Percentiles rank a stretch among this genome's conserved stretches.
Evolutionary conservation across 2,113 vertebrate genomes (phyloP).

Genomic region (Psammodynastes pulverulentus): DNA sequence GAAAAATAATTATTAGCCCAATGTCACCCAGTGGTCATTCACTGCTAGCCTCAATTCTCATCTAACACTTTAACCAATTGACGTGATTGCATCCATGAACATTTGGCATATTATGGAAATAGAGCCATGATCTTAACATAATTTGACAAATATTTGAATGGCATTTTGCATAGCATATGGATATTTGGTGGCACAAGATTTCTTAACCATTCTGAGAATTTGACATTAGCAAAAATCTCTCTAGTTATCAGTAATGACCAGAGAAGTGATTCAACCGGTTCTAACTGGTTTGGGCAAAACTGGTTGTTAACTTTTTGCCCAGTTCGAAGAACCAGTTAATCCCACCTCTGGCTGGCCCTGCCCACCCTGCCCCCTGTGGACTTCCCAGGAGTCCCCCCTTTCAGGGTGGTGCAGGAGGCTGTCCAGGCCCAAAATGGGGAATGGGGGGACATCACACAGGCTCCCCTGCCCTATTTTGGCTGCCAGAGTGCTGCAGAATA

Average conservation of each 20-base stretch:
- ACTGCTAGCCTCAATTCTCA: background rate
- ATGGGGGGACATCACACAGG: too few species aligned
- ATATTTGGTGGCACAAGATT: background rate
- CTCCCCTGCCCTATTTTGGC: too few species aligned
- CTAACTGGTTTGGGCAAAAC: too few species aligned
- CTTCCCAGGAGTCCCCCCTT: too few species aligned
- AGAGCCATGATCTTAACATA: background rate
- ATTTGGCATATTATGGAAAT: background rate
- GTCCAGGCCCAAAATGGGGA: too few species aligned
- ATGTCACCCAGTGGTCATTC: background rate
- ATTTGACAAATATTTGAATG: background rate
- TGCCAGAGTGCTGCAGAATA: too few species aligned
- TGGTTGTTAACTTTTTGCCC: too few species aligned
- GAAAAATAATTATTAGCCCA: background rate
- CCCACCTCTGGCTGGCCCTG: too few species aligned
- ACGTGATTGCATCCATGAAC: background rate
- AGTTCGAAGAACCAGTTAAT: too few species aligned
- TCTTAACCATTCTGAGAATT: background rate
- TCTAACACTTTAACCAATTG: background rate
- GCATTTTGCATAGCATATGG: background rate
- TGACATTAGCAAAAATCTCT: background rate
- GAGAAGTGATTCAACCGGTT: too few species aligned
- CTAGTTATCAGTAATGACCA: background rate
- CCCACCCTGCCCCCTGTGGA: too few species aligned
- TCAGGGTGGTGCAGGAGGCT: too few species aligned